Evolutionary conservation across 2,888 invertebrate species (phyloP), one percentile per base, ranked within the genome.

Genomic region (Parnassius smintheus): DNA sequence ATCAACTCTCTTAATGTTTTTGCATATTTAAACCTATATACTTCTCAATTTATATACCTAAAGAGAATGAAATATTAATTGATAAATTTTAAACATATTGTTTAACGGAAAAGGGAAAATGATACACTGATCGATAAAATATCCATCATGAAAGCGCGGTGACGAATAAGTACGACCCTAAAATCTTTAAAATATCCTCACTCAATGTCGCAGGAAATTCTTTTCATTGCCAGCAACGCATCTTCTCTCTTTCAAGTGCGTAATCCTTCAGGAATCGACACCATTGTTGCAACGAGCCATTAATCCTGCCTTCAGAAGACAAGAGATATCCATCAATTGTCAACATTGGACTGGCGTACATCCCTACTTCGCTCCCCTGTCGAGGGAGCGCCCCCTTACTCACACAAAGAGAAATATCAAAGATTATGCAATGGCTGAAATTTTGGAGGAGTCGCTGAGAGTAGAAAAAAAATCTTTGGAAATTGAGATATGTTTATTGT

Each of bases 261-360:
- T 86, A 85, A 86, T 86, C 85, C 83, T 81, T 80, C 80, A 82
- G 77, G 77, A 78, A 77, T 81, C 80, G 81, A 79, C 82, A 81
- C 83, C 81, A 88, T 88, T 89, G 88, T 88, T 77, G 75, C 76
- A 65, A 63, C 74, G 70, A 74, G 73, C 63, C 63, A 91, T 91
- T 91, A 91, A 91, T 91, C 90, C 88, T 86, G 88, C 85, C 90
- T 89, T 87, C 88, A 81, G 81, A 83, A 88, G 90, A 90, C 89
- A 87, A 86, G 88, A 86, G 88, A 88, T 87, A 91, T 91, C 91
- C 91, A 91, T 91, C 91, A 91, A 88, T 89, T 91, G 91, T 91
- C 91, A 91, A 91, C 91, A 90, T 85, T 86, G 89, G 87, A 87
- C 86, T 83, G 85, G 79, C 76, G 75, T 65, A 70, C 73, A 72